Evolutionary conservation across 1,140 invertebrate genomes (phyloP), one percentile per base, ranked within the genome.

Genomic region (Chymomyza costata): DNA sequence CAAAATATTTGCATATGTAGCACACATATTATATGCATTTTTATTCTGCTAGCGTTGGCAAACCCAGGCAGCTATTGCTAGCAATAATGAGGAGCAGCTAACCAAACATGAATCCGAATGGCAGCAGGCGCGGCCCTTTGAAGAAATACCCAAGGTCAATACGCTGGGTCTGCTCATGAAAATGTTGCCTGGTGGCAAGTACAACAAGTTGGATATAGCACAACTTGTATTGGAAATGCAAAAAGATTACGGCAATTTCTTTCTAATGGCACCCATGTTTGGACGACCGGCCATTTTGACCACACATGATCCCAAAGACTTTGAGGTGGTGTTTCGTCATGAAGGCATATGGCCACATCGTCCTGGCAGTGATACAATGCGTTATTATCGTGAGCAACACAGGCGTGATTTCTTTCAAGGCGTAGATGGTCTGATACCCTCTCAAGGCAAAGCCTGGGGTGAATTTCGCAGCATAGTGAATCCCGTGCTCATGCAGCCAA

Each of bases 1-100:
- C 16, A 32, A 52, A 6, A 3, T 10, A 6, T 16, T 0, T 15
- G 2, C 6, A 6, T 7, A 47, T 25, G 18, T 28, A 8, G 5
- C 31, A 21, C n/a, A 16, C 8, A 40, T 17, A n/a, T 25, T 31
- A 10, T 2, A 6, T 11, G 11, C 15, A 11, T 45, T 37, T 7
- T 83, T 87, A 7, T 19, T 11, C 5, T 66, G 8, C 10, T n/a
- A 78, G 71, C 57, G 71, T 28, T 63, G 46, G 49, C 71, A 70
- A 46, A 70, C 61, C 1, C 78, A 52, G 56, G 31, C 51, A 15
- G 50, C 50, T 1, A 37, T 25, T 25, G 21, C 21, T 8, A 8
- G 21, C 8, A 25, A 30, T 2, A 62, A 44, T 1, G 48, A 50
- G 40, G 16, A 45, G 6, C 7, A 11, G 16, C 32, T 1, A 6